Base-by-base conservation (phyloP, 2,797 vertebrate species). In the Anguilla marmorata region DNA sequence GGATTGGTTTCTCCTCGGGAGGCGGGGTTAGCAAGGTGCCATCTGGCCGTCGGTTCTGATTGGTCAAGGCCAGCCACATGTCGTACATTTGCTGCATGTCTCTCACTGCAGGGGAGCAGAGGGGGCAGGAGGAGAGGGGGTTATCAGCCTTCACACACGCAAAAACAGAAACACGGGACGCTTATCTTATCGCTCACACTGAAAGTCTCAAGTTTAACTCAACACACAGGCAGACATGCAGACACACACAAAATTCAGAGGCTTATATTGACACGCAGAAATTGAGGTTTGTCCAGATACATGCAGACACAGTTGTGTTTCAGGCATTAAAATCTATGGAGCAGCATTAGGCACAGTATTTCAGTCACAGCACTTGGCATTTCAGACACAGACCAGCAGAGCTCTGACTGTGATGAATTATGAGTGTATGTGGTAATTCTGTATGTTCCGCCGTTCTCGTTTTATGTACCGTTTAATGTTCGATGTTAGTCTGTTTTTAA, bases 71-170 rank as follows among this genome's bases (percentile, higher is more conserved):
- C 88, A 97, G 91, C 98, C 98, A 99, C 93, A 96, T 95, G 88
- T 98, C 96, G 14, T 98, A 98, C 19, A 97, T 95, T 95, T 98
- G 97, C 94, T 99, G 97, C 95, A 99, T 97, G 91, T 99, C 97
- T 86, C 93, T 91, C 93, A 98, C 98, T 99, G 90, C n/a, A 89
- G 87, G 45, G 24, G 86, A 45, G 14, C n/a, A 74, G 30, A 45
- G 30, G 27, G 33, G 50, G 19, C 8, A 7, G 5, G 48, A 2
- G 50, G 54, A 58, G 45, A 2, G 37, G 21, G 79, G 33, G 30
- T 83, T 66, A 87, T 30, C 74, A 89, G 7, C 56, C 80, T 50
- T 30, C 12, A 69, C 50, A 50, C 76, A 24, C n/a, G 2, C 2
- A 79, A 0, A 48, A 12, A 72, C 11, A 88, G 5, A 12, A 9